phyloP scores from a whole-genome alignment of 1,140 invertebrate species.

The Drosophila miranda region DNA sequence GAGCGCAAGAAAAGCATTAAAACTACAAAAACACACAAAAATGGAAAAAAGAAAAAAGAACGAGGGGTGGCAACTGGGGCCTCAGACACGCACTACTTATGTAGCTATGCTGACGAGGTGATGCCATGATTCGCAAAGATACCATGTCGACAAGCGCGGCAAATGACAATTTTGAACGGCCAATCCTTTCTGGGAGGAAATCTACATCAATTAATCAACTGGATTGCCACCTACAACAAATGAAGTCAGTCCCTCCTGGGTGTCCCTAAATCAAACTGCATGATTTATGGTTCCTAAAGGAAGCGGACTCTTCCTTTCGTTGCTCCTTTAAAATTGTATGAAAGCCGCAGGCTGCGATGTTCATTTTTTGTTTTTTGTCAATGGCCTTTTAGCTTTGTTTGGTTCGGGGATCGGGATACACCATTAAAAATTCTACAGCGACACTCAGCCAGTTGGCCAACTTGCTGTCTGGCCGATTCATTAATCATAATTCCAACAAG shows the following conservation, averaged over 20 bases:
- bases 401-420: constrained; percentile 36
- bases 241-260: constrained; percentile 35
- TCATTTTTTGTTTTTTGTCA: constrained; percentile 46
- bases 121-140: constrained; percentile 16
- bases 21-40: constrained; percentile 34
- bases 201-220: constrained; percentile 62
- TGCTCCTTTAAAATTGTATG: constrained; percentile 37
- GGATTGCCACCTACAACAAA: constrained; percentile 56
- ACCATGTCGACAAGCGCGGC: constrained; percentile 70
- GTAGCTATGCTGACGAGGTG: neutral
- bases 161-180: constrained; percentile 67
- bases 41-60: too few relatives aligned
- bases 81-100: constrained; percentile 26
- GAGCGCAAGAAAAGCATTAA: constrained; percentile 44
- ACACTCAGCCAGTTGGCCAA: constrained; percentile 64
- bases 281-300: constrained; percentile 61
- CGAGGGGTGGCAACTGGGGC: constrained; percentile 36
- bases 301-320: constrained; percentile 22
- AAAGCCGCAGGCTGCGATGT: constrained; percentile 28
- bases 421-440: constrained; percentile 70
- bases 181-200: constrained; percentile 60
- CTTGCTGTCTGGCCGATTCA: constrained; percentile 46
- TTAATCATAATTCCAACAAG: constrained; percentile 69
- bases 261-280: constrained; percentile 67
- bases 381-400: constrained; percentile 65